Evolutionary conservation across 2,888 invertebrate species (phyloP).

Genomic region (Meteorus cinctellus): DNA sequence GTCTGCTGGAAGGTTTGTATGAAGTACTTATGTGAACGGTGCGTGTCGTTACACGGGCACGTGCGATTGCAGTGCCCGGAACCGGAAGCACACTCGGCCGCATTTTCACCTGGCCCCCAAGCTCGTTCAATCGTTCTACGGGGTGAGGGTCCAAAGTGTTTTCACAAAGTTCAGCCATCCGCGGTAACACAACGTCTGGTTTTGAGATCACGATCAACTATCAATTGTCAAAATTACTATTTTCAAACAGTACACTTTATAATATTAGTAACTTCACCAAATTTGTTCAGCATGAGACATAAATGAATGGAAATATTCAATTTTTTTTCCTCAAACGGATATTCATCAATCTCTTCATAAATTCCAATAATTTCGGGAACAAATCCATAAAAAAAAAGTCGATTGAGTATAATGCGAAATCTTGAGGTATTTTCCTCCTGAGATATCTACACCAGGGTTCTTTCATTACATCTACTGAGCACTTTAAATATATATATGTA

Average conservation of each 20-base stretch:
- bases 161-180: conserved; percentile 38
- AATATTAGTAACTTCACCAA: too few species aligned
- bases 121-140: conserved; percentile 41
- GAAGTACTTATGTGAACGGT: background rate
- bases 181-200: background rate
- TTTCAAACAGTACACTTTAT: background rate
- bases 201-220: conserved; percentile 3
- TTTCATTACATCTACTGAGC: too few species aligned
- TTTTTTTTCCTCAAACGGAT: too few species aligned
- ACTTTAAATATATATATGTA: too few species aligned
- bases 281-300: too few species aligned
- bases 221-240: background rate
- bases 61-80: conserved; percentile 71
- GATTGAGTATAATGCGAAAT: too few species aligned
- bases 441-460: too few species aligned
- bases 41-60: conserved; percentile 48
- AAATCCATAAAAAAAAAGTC: too few species aligned
- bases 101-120: conserved; percentile 70
- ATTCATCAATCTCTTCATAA: too few species aligned
- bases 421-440: too few species aligned
- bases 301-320: too few species aligned
- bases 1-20: background rate
- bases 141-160: conserved; percentile 37
- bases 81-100: conserved; percentile 71
- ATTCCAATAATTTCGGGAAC: too few species aligned